Conservation (phyloP, 2,113 vertebrate genomes). For the Pseudorasbora parva region DNA sequence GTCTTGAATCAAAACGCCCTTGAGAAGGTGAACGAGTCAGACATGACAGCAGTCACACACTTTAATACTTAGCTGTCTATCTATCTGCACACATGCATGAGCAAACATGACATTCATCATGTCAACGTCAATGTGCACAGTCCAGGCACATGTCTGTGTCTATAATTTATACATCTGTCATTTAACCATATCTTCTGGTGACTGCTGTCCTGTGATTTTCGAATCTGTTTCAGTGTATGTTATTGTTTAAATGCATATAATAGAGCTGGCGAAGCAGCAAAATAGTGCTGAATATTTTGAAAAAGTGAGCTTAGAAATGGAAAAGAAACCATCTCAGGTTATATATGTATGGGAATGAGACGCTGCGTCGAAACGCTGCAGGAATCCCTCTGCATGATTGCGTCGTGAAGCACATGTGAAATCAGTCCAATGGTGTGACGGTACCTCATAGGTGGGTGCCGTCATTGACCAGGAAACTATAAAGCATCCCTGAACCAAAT, state of each 20-base stretch:
- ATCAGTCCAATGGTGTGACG: too few relatives aligned
- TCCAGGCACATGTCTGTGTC: not conserved
- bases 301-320: not conserved
- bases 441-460: too few relatives aligned
- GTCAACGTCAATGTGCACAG: not conserved
- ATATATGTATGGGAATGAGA: too few relatives aligned
- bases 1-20: constrained; percentile 25
- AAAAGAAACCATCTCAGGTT: too few relatives aligned
- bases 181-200: not conserved
- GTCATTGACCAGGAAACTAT: too few relatives aligned
- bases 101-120: constrained; percentile 34
- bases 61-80: constrained; percentile 11
- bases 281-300: not conserved
- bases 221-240: not conserved
- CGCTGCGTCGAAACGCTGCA: too few relatives aligned
- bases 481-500: too few relatives aligned
- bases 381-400: too few relatives aligned
- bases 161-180: constrained; percentile 25
- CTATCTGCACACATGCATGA: constrained; percentile 7
- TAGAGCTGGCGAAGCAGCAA: not conserved
- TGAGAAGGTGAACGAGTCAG: constrained; percentile 2
- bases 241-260: not conserved
- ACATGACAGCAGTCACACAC: not conserved
- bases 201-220: not conserved
- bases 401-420: too few relatives aligned